Evolutionary conservation across 2,113 vertebrate species (phyloP), one percentile per base, ranked within the genome.

Genomic region (Paramormyrops kingsleyae): DNA sequence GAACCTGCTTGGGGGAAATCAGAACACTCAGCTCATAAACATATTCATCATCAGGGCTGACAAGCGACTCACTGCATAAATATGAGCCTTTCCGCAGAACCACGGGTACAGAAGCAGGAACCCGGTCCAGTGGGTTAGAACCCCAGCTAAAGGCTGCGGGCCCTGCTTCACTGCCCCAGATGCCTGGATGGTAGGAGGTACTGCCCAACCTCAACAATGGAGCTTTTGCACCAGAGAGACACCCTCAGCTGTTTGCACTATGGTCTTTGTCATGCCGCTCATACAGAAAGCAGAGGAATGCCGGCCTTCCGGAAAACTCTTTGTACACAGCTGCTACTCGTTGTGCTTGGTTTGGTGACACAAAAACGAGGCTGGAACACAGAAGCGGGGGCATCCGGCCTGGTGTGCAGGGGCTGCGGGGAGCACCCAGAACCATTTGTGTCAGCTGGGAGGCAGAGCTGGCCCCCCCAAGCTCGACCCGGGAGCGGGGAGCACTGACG

Each of bases 41-140:
- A 96, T 94, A 96, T 96, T 96, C 94, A 96, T 96, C 96, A 95
- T 96, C 94, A 94, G 95, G 93, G 91, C 94, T 96, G 96, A 96
- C 95, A 96, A 96, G 94, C 93, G 92, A 92, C 92, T 94, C 87
- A 88, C 92, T 74, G 94, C 95, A 95, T 96, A 95, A 95, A 94
- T 94, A 96, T 96, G 94, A 95, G 95, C 95, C 92, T 93, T 95
- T 94, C 92, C 94, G 93, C 92, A 91, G 89, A 92, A 59, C 56
- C 88, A 85, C 24, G 50, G 85, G 85, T 31, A 27, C 19, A 84
- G 8, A 84, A 10, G 39, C 50, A 13, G 83, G 83, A 46, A n/a
- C 44, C 83, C 6, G 12, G n/a, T 56, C 47, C 85, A 24, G 31
- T 53, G 85, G 50, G 13, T 27, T 24, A 86, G 7, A 87, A 87